Percentiles rank a stretch among this genome's conserved stretches.
Evolutionary conservation across 2,888 invertebrate genomes (phyloP).

Genomic region (Agriopis marginaria): DNA sequence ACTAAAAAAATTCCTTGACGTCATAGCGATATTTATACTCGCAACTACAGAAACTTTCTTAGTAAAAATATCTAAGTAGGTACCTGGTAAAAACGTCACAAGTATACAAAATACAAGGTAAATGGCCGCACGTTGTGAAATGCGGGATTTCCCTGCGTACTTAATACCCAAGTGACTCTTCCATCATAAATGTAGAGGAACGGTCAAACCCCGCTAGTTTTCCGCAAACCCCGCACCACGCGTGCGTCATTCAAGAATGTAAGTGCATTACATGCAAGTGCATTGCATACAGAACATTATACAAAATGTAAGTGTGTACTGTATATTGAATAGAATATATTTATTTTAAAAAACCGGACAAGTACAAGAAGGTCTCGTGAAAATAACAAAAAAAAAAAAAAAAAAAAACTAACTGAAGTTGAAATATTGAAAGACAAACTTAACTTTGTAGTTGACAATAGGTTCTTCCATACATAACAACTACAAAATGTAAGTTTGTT

Average conservation of each 20-base stretch:
- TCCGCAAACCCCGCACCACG: conserved; percentile 16
- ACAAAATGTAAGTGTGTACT: neutral
- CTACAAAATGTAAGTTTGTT: too few relatives aligned
- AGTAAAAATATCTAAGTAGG: neutral
- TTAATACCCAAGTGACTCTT: neutral
- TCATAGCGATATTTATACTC: neutral
- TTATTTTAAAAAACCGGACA: too few relatives aligned
- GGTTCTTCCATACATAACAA: too few relatives aligned
- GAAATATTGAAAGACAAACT: too few relatives aligned
- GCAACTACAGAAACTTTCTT: neutral
- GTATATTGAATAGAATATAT: too few relatives aligned
- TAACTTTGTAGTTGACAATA: too few relatives aligned
- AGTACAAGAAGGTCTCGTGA: too few relatives aligned
- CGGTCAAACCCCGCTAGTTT: conserved; percentile 13
- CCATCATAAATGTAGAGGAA: neutral
- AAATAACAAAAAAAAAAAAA: too few relatives aligned
- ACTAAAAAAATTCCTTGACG: neutral
- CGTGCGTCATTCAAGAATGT: conserved; percentile 21
- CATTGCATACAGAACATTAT: too few relatives aligned
- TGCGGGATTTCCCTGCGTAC: conserved; percentile 25
- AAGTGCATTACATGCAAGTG: too few relatives aligned
- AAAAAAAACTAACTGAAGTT: too few relatives aligned
- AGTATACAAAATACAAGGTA: conserved; percentile 23
- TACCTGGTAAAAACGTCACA: conserved; percentile 6
- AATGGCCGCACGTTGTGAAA: conserved; percentile 8